Percentiles rank a stretch among this genome's conserved stretches.
Evolutionary conservation across 2,888 invertebrate species (phyloP).

Genomic region (Coleophora deauratella): DNA sequence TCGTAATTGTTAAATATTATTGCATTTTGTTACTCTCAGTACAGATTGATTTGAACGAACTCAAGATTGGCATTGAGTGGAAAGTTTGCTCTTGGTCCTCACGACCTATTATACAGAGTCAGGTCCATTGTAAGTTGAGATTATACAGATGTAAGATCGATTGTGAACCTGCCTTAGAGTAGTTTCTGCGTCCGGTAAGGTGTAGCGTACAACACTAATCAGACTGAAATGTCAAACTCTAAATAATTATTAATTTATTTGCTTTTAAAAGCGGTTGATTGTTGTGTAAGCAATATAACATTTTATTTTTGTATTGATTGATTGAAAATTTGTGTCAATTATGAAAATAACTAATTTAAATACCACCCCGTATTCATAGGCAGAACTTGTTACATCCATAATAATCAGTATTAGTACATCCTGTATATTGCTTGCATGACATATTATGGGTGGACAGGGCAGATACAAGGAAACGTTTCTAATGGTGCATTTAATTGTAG

Average conservation of each 20-base stretch:
- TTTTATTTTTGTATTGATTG: slow-evolving; percentile 21
- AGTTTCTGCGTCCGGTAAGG: slow-evolving; percentile 20
- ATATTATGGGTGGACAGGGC: slow-evolving; percentile 30
- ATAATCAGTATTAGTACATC: slow-evolving; percentile 46
- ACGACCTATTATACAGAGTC: slow-evolving; percentile 26
- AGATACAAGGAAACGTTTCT: slow-evolving; percentile 36
- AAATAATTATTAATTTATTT: slow-evolving; percentile 28
- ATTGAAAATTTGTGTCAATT: slow-evolving; percentile 48
- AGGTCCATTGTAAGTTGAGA: slow-evolving; percentile 39
- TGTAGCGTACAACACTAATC: slow-evolving; percentile 24
- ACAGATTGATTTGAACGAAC: slow-evolving; percentile 14
- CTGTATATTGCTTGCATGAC: slow-evolving; percentile 57
- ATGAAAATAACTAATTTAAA: slow-evolving; percentile 25
- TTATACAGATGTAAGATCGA: slow-evolving; percentile 36
- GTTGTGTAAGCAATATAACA: slow-evolving; percentile 54
- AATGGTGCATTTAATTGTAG: slow-evolving; percentile 71
- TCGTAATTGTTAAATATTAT: slow-evolving; percentile 71
- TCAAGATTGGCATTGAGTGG: slow-evolving; percentile 13
- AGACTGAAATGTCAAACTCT: slow-evolving; percentile 23
- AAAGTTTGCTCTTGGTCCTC: slow-evolving; percentile 28
- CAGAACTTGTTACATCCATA: slow-evolving; percentile 4
- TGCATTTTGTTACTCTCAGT: slow-evolving; percentile 67
- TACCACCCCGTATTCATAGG: neutral
- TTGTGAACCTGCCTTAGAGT: slow-evolving; percentile 35
- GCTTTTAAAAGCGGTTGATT: slow-evolving; percentile 27